A percentile compares a stretch with the other conserved stretches of the same genome.
phyloP scores from a whole-genome alignment of 35 echinoderm and acorn worm genomes.

The Chiridota heheva region DNA sequence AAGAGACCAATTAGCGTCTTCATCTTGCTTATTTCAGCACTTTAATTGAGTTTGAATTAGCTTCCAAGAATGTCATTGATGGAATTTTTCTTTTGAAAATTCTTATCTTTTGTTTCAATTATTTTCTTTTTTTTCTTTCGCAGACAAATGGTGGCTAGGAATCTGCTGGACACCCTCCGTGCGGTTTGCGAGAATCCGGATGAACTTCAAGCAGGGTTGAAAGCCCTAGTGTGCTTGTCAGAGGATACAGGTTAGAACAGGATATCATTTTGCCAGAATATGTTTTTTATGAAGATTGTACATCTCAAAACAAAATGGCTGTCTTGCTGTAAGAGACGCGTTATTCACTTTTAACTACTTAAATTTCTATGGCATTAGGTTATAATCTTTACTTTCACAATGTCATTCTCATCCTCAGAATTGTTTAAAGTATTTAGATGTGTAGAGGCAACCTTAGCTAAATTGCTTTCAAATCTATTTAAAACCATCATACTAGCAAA shows the following conservation, averaged over 20 bases:
- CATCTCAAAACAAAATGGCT: background rate
- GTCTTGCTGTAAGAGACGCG: background rate
- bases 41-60: too few species aligned
- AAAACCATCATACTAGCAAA: too few species aligned
- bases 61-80: too few species aligned
- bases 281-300: background rate
- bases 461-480: too few species aligned
- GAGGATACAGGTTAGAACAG: slow-evolving; percentile 93
- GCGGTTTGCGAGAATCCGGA: slow-evolving; percentile 69
- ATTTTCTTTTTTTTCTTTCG: slow-evolving; percentile 21
- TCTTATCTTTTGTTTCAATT: too few species aligned
- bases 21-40: background rate
- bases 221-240: slow-evolving; percentile 75
- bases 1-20: background rate
- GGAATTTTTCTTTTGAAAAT: too few species aligned
- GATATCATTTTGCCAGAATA: background rate
- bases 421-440: too few species aligned
- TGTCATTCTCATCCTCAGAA: too few species aligned
- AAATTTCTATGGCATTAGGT: too few species aligned
- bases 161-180: slow-evolving; percentile 81
- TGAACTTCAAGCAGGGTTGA: slow-evolving; percentile 71
- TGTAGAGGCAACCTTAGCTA: too few species aligned
- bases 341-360: background rate
- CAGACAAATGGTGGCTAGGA: slow-evolving; percentile 94
- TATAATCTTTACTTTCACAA: too few species aligned